Evolutionary conservation across 2,113 vertebrate species (phyloP).

Genomic region (Alouatta palliata): DNA sequence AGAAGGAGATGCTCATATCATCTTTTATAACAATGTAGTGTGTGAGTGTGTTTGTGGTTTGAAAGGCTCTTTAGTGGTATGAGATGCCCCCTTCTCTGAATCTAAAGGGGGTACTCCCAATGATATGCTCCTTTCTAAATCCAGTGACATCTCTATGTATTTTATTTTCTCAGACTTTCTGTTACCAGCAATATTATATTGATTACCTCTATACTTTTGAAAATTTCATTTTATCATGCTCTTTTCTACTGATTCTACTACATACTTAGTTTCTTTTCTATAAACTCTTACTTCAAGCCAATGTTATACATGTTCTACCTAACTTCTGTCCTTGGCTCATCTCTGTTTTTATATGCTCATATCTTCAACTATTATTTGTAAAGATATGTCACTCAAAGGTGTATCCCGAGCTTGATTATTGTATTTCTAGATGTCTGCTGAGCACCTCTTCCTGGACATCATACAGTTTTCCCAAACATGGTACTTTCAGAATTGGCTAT

Average conservation of each 20-base stretch:
- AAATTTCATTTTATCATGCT: background rate
- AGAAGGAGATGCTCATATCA: background rate
- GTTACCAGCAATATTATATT: background rate
- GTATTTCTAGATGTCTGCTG: background rate
- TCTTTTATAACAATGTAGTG: background rate
- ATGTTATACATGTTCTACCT: background rate
- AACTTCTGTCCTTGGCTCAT: background rate
- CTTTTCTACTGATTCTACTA: background rate
- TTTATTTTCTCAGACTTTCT: slow-evolving; percentile 1
- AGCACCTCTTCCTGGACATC: background rate
- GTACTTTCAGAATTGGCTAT: background rate
- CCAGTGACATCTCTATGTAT: background rate
- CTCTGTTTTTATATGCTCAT: background rate
- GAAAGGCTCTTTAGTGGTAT: background rate
- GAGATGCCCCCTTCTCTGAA: background rate
- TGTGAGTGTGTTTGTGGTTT: background rate
- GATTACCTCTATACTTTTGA: background rate
- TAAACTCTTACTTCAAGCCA: background rate
- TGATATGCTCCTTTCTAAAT: background rate
- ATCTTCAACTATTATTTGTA: background rate
- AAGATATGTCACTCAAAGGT: background rate
- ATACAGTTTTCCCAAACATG: background rate
- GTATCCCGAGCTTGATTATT: background rate
- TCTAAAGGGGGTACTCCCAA: background rate
- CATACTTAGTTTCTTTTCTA: background rate